Percentiles rank a stretch among this genome's conserved stretches.
phyloP scores from a whole-genome alignment of 2,113 vertebrate species.

The Archilochus colubris region DNA sequence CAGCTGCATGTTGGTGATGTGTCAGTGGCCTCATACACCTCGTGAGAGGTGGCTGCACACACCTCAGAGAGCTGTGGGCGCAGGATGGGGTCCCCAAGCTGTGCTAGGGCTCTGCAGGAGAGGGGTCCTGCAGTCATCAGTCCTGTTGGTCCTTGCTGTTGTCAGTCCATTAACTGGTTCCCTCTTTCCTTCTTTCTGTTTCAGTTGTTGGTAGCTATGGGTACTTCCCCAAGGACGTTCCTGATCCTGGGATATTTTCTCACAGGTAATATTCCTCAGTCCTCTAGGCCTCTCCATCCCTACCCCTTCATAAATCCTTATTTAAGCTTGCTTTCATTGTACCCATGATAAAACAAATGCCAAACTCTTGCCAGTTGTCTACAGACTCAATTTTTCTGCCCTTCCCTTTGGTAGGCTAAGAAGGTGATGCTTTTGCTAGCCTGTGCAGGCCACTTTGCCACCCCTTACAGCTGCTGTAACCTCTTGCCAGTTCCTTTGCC shows the following conservation, averaged over 20 bases:
- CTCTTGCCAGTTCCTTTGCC: fast-evolving
- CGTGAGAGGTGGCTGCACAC: fast-evolving
- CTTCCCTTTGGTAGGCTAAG: neutral
- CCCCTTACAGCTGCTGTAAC: neutral
- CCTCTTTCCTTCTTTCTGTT: slow-evolving; percentile 59
- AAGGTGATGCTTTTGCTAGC: neutral
- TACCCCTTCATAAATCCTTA: neutral
- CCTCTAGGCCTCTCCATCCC: neutral
- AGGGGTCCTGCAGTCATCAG: neutral
- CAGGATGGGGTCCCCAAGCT: fast-evolving
- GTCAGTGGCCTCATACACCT: fast-evolving
- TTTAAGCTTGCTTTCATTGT: neutral
- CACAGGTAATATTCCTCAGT: slow-evolving; percentile 65
- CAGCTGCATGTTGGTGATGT: no score
- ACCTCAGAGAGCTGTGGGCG: fast-evolving
- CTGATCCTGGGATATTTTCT: slow-evolving; percentile 81
- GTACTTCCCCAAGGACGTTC: slow-evolving; percentile 61
- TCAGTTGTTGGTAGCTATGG: slow-evolving; percentile 82
- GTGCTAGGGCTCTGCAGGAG: neutral
- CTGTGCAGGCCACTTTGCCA: fast-evolving
- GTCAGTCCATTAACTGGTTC: neutral
- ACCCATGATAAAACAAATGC: neutral
- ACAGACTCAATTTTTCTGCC: neutral
- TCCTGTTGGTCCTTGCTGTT: no score
- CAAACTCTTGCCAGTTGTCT: neutral